A percentile compares a stretch with the other conserved stretches of the same genome.
Evolutionary conservation across 2,113 vertebrate species (phyloP).

Genomic region (Podarcis raffonei): DNA sequence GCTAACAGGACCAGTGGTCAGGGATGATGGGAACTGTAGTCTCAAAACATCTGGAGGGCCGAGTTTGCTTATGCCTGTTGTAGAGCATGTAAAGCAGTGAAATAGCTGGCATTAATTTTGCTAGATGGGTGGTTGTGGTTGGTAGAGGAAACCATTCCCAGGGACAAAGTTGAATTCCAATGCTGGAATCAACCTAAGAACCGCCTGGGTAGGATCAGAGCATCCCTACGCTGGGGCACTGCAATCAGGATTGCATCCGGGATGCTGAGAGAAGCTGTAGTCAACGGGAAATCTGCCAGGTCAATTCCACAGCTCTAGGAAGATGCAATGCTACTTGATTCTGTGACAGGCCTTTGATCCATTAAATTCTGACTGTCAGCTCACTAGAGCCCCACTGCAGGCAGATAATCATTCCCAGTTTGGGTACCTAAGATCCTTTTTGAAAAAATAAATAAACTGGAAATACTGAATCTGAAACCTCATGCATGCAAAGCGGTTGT

Average conservation of each 20-base stretch:
- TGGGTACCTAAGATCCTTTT: not conserved
- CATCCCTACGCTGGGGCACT: not conserved
- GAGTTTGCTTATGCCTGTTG: too few species aligned
- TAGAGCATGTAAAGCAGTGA: too few species aligned
- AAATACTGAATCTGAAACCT: not conserved
- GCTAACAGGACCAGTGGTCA: too few species aligned
- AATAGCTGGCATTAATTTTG: not conserved
- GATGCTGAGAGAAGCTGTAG: not conserved
- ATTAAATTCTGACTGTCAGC: too few species aligned
- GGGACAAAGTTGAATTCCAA: not conserved
- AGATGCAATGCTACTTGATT: not conserved
- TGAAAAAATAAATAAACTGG: not conserved
- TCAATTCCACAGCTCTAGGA: not conserved
- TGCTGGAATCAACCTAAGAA: not conserved
- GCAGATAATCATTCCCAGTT: not conserved
- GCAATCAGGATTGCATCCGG: not conserved
- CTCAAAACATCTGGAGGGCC: too few species aligned
- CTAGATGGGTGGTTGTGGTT: too few species aligned
- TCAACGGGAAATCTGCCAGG: not conserved
- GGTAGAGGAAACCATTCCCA: not conserved
- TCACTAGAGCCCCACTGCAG: not conserved
- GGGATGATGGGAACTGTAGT: too few species aligned
- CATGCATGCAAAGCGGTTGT: too few species aligned
- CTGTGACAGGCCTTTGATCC: too few species aligned
- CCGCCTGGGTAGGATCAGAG: not conserved